Conservation (phyloP, 2,888 invertebrate species). For the Tetanocera ferruginea region DNA sequence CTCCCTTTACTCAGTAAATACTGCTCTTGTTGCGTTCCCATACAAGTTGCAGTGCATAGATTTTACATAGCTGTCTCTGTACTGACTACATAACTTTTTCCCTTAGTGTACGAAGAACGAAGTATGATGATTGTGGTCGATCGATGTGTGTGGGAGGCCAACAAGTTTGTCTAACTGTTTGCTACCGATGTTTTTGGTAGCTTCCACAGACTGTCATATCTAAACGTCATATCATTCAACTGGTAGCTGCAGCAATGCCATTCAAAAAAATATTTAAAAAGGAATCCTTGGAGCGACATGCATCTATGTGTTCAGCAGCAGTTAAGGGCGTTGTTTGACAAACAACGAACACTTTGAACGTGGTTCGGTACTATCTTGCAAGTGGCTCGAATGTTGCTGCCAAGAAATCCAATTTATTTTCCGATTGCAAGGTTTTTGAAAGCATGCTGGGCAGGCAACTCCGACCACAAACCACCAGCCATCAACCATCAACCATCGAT, state of each 20-base stretch:
- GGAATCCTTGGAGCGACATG: neutral
- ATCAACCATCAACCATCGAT: neutral
- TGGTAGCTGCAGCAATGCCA: neutral
- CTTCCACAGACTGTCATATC: neutral
- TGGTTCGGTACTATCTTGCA: neutral
- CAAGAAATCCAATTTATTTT: slow-evolving; percentile 11
- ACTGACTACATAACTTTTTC: no score
- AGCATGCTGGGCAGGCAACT: neutral
- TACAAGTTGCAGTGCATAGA: no score
- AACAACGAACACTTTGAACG: neutral
- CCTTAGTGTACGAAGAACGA: no score
- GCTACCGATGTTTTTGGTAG: neutral
- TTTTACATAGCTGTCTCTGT: no score
- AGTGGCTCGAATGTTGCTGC: neutral
- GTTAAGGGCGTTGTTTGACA: neutral
- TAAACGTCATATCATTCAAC: neutral
- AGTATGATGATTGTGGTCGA: no score
- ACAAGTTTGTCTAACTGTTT: no score
- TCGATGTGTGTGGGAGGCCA: no score
- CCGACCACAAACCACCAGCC: no score
- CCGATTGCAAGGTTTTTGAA: neutral
- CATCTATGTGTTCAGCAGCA: neutral
- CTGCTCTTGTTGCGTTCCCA: no score
- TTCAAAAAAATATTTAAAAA: neutral
- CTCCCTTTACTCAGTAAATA: no score